Evolutionary conservation across 2,888 invertebrate species (phyloP).

Genomic region (Ceraclea dissimilis): DNA sequence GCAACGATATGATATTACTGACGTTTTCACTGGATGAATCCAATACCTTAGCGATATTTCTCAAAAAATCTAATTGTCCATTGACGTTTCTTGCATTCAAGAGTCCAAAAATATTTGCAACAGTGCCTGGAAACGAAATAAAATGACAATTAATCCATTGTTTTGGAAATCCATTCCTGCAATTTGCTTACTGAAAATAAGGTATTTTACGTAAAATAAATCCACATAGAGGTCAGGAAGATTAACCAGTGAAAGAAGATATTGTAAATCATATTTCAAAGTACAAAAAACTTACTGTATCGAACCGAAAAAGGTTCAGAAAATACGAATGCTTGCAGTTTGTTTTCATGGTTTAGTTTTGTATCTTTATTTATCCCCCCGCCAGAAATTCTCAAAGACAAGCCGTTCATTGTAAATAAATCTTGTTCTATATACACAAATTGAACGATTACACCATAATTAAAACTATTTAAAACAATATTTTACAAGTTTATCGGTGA

Average conservation of each 20-base stretch:
- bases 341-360: slow-evolving; percentile 7
- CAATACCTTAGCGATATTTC: slow-evolving; percentile 8
- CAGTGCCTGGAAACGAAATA: slow-evolving; percentile 7
- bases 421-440: neutral
- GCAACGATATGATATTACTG: slow-evolving; percentile 29
- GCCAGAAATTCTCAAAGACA: slow-evolving; percentile 19
- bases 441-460: neutral
- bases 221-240: no score
- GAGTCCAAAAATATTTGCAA: slow-evolving; percentile 13
- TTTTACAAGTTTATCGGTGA: neutral
- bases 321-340: neutral
- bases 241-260: no score
- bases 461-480: neutral
- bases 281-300: neutral
- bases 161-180: no score
- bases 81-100: slow-evolving; percentile 13
- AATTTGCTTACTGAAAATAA: no score
- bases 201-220: no score
- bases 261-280: no score
- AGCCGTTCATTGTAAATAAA: slow-evolving; percentile 16
- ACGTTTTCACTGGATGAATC: slow-evolving; percentile 2
- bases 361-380: neutral
- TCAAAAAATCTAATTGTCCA: slow-evolving; percentile 19
- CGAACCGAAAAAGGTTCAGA: neutral
- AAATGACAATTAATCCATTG: neutral